Conservation (phyloP, 2,113 vertebrate species). For the Cardinalis cardinalis region DNA sequence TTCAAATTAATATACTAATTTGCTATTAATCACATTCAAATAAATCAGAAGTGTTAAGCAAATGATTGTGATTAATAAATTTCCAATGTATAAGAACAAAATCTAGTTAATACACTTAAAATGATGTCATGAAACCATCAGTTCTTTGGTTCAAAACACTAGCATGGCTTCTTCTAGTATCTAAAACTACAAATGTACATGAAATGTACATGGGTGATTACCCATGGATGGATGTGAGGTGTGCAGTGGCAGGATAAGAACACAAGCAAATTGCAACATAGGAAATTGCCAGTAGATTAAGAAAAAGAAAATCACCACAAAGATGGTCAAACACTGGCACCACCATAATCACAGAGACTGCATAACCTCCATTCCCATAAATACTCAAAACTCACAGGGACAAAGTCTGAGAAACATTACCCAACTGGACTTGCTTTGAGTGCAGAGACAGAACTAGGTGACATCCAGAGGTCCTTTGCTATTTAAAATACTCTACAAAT, state of each 20-base stretch:
- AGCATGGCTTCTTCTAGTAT: not conserved
- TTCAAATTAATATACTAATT: not conserved
- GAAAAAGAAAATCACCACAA: not conserved
- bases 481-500: not conserved
- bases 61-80: not conserved
- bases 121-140: not conserved
- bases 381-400: not conserved
- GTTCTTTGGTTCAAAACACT: not conserved
- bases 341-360: not conserved
- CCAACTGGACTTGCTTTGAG: not conserved
- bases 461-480: not conserved
- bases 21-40: not conserved
- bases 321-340: not conserved
- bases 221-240: rapidly evolving
- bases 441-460: rapidly evolving
- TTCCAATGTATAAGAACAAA: not conserved
- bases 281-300: not conserved
- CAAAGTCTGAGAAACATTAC: not conserved
- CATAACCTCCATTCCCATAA: not conserved
- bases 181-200: not conserved
- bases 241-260: not conserved
- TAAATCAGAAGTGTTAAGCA: not conserved
- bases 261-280: not conserved
- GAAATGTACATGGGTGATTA: not conserved
- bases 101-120: not conserved